These are phyloP conservation scores for Peromyscus attwateri DNA, from an alignment of 2,797 vertebrate genomes.

Conservation along the genomic window DNA sequence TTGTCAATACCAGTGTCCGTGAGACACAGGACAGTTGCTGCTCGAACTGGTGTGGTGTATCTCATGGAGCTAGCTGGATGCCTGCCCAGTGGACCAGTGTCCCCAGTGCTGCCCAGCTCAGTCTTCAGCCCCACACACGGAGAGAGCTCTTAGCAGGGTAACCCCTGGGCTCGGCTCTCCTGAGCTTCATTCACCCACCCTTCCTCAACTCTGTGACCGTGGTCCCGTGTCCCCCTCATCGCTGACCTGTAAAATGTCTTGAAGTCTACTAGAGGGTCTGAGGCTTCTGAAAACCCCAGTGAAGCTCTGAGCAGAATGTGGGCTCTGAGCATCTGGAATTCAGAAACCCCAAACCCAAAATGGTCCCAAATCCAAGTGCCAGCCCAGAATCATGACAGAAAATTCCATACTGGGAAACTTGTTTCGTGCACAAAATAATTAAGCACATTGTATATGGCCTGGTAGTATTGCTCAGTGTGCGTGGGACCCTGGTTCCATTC, in stretches of 20 bases:
- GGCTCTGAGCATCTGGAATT: background rate
- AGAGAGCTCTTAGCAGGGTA: background rate
- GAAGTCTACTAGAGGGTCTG: accelerated
- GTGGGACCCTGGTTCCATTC: background rate
- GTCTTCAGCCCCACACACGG: background rate
- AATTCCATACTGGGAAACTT: background rate
- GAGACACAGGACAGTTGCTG: background rate
- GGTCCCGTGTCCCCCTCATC: accelerated
- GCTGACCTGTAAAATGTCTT: background rate
- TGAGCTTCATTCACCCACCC: too few species aligned
- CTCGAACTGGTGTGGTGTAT: background rate
- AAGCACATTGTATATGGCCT: background rate
- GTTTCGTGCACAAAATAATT: background rate
- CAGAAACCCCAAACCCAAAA: background rate
- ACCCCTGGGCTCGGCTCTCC: background rate
- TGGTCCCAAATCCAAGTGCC: background rate
- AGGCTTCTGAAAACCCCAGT: background rate
- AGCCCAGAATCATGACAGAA: background rate
- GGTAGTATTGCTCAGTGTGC: background rate
- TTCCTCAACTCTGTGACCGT: background rate
- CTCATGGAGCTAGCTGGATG: background rate
- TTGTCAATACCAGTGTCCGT: accelerated
- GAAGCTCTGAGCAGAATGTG: background rate
- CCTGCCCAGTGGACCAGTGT: background rate
- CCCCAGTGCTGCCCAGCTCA: background rate